Evolutionary conservation across 2,113 vertebrate species (phyloP).

Genomic region (Ciconia stormi): DNA sequence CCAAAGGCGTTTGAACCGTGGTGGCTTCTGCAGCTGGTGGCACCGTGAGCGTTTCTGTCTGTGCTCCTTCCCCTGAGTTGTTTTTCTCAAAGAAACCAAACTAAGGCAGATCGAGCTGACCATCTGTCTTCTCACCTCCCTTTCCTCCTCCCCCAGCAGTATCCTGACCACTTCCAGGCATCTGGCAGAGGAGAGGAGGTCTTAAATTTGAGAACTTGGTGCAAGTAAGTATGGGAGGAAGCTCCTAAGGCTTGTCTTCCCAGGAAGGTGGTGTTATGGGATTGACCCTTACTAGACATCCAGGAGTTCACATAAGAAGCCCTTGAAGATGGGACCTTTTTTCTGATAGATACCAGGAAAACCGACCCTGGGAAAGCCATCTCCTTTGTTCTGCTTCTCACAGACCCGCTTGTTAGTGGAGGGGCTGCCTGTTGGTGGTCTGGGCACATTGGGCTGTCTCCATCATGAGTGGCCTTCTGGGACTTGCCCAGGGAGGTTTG

Average conservation of each 20-base stretch:
- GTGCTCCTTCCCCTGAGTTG: fast-evolving
- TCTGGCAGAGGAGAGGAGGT: not conserved
- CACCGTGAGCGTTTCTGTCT: not conserved
- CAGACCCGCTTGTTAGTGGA: not conserved
- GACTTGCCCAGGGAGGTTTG: not conserved
- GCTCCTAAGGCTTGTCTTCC: not conserved
- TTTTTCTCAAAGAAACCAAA: not conserved
- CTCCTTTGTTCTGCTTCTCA: not conserved
- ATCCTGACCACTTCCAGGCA: not conserved
- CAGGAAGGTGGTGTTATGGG: not conserved
- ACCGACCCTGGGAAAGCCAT: not conserved
- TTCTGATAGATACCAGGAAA: not conserved
- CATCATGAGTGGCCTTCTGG: not conserved
- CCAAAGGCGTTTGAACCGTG: not conserved
- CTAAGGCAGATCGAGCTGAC: not conserved
- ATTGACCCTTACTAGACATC: not conserved
- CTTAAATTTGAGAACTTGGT: not conserved
- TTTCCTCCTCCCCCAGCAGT: not conserved
- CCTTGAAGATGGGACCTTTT: not conserved
- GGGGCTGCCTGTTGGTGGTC: not conserved
- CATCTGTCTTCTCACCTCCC: not conserved
- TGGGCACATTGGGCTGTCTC: not conserved
- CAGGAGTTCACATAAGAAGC: not conserved
- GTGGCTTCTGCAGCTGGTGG: constrained; percentile 13
- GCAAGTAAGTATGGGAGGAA: not conserved